Base-by-base conservation (phyloP, 2,113 vertebrate species). In the Zosterops japonicus region DNA sequence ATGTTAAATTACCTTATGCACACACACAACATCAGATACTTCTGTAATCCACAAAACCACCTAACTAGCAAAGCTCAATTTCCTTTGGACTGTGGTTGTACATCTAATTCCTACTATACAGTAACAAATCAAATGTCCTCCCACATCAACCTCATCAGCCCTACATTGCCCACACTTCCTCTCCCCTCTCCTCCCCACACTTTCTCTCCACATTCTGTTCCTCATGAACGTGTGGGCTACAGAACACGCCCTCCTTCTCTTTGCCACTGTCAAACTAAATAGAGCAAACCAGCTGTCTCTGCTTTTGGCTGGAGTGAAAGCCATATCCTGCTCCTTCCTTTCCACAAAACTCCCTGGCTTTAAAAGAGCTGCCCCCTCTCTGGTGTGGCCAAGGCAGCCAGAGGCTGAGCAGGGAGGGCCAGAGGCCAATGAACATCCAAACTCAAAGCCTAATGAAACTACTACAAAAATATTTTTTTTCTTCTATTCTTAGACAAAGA, bases 111-210 rank as follows among this genome's bases (percentile, higher is more conserved):
- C 60, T 74, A 52, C 24, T 35, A 55, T 25, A 42, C 11, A 8
- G 81, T 33, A 87, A 93, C 33, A 89, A 91, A 96, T 60, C 89
- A 83, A 81, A 74, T 0, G 4, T 81, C 84, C 84, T 94, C 93
- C 90, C 74, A 84, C 87, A 29, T 55, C 69, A 12, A 31, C 81
- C 59, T 87, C 56, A 25, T 2, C 80, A 89, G 49, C 59, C 76
- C 77, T 29, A 12, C 35, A 3, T 1, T 33, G 57, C 70, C 86
- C 61, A 67, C 22, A 5, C 16, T 92, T 86, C 71, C 63, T 83
- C 72, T 69, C 60, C 70, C 31, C 65, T 88, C 76, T 39, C 33
- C 41, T 83, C 81, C 77, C 25, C 64, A 69, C 75, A 14, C 17
- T 13, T 76, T 60, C 53, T 83, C 50, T 83, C 64, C 56, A 49